Percentiles rank a stretch among this genome's conserved stretches.
These are phyloP conservation scores for Argyresthia goedartella DNA, from an alignment of 2,888 invertebrate species.

Conservation along the genomic window DNA sequence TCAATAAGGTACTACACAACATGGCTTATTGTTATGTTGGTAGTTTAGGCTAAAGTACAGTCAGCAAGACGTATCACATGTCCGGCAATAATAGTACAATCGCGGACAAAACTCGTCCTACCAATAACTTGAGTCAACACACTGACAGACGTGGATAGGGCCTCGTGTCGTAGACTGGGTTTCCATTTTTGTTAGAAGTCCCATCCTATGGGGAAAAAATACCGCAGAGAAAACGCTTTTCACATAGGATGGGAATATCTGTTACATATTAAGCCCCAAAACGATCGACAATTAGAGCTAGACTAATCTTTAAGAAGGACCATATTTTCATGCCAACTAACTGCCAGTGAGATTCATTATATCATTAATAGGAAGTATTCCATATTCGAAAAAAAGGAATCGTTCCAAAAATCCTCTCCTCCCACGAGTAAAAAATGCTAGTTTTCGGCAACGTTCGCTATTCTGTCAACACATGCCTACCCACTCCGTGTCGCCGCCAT, in stretches of 20 bases:
- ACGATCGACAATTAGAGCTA: too few species aligned
- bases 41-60: slow-evolving; percentile 28
- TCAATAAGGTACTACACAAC: slow-evolving; percentile 7
- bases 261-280: too few species aligned
- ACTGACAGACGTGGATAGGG: slow-evolving; percentile 12
- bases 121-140: slow-evolving; percentile 67
- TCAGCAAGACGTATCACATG: slow-evolving; percentile 57
- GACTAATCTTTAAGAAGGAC: too few species aligned
- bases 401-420: not conserved
- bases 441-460: not conserved
- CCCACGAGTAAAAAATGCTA: not conserved
- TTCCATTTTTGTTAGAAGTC: too few species aligned
- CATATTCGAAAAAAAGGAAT: not conserved
- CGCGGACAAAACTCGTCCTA: slow-evolving; percentile 55
- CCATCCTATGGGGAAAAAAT: too few species aligned
- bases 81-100: slow-evolving; percentile 63
- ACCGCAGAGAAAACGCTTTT: too few species aligned
- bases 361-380: too few species aligned
- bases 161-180: not conserved
- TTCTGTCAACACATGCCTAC: slow-evolving; percentile 55
- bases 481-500: slow-evolving; percentile 53
- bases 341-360: too few species aligned
- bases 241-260: too few species aligned
- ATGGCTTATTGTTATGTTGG: slow-evolving; percentile 3
- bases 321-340: too few species aligned